Evolutionary conservation across 2,888 invertebrate genomes (phyloP), one percentile per base, ranked within the genome.

Genomic region (Xylota sylvarum): DNA sequence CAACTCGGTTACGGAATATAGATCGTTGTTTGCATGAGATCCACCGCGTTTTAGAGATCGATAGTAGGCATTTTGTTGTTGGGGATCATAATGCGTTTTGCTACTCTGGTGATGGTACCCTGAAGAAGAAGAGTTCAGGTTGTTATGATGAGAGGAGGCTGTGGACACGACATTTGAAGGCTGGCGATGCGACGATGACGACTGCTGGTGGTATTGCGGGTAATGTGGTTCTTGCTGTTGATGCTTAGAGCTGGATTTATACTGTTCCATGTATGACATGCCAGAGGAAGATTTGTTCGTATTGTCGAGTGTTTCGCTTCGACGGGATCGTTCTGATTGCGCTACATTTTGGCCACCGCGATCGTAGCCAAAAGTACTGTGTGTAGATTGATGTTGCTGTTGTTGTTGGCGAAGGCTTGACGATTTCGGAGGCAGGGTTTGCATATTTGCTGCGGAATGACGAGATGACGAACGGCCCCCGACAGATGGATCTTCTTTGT

Each of bases 1-100:
- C 93, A 95, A 93, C 91, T 94, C 96, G 74, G 97, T 96, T 88
- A 97, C 96, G 64, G 96, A 96, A 91, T 96, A 96, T 88, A 96
- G 91, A 91, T 95, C 94, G 73, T 94, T 93, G 84, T 93, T 93
- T 89, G 93, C 94, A 69, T 92, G 91, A 10, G 91, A 91, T 27
- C 92, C 92, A 4, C 90, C 90, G 40, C 94, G 92, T 88, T 94
- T 94, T 32, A 94, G 89, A 12, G 94, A 94, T 69, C 94, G 91
- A 88, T 92, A 92, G 78, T 92, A 92, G 9, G 92, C 88, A 65
- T 88, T 88, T 52, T 87, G 87, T 64, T 86, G 86, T 43, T 91
- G 91, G 4, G 73, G 60, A 40, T 87, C 87, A 30, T 83, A 87
- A 32, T 67, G 89, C 70, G 65, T 60, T 70, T 88, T 72, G 82